These are phyloP conservation scores for Vanessa cardui DNA, from an alignment of 2,888 invertebrate species.

Conservation along the genomic window DNA sequence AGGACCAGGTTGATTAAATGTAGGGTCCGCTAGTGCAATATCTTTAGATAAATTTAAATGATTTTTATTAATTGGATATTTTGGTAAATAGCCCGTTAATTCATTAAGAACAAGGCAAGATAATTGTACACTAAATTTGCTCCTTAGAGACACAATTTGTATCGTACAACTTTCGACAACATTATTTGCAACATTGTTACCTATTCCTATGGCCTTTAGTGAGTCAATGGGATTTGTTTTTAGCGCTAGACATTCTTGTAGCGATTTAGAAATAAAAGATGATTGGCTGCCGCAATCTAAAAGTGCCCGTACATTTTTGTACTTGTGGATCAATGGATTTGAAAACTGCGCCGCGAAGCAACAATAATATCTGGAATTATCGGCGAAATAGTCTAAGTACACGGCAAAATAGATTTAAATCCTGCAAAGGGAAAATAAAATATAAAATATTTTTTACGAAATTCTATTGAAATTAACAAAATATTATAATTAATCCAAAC, in stretches of 20 bases:
- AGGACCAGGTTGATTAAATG: too few relatives aligned
- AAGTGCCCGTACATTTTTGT: slow-evolving; percentile 27
- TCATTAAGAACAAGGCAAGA: slow-evolving; percentile 39
- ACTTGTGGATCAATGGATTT: slow-evolving; percentile 35
- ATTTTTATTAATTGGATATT: slow-evolving; percentile 17
- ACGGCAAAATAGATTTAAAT: slow-evolving; percentile 1
- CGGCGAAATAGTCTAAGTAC: neutral
- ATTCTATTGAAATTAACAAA: neutral
- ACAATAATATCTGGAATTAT: slow-evolving; percentile 2
- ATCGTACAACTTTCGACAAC: slow-evolving; percentile 16
- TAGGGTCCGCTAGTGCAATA: slow-evolving; percentile 36
- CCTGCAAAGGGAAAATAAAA: slow-evolving; percentile 2
- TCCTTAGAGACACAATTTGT: slow-evolving; percentile 28
- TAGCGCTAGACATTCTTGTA: slow-evolving; percentile 32
- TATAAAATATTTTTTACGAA: slow-evolving; percentile 3
- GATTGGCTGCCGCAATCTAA: slow-evolving; percentile 41
- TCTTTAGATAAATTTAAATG: slow-evolving; percentile 28
- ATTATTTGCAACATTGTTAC: slow-evolving; percentile 21
- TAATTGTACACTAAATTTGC: slow-evolving; percentile 24
- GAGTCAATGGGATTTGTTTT: slow-evolving; percentile 27
- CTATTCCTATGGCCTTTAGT: slow-evolving; percentile 36
- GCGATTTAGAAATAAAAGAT: slow-evolving; percentile 35
- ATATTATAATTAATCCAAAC: neutral
- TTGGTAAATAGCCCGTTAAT: slow-evolving; percentile 36
- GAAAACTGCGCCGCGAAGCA: neutral